Conservation (phyloP, 2,888 invertebrate genomes). For the Nemurella pictetii region DNA sequence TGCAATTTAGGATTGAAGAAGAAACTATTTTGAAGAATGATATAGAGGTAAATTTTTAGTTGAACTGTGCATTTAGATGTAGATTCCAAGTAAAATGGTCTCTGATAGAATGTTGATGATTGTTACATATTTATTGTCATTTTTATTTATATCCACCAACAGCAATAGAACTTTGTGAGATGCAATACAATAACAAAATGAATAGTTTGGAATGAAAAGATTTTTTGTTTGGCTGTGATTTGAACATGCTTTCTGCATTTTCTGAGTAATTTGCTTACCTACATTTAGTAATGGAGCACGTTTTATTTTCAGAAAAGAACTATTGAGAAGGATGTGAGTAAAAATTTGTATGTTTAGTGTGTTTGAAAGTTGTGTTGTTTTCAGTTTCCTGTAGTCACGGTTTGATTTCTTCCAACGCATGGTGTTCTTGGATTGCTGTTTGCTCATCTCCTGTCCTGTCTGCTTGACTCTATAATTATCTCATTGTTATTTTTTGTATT, state of each 20-base stretch:
- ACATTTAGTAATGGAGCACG: neutral
- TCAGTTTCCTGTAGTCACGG: neutral
- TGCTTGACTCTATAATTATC: neutral
- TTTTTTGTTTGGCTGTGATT: neutral
- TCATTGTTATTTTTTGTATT: neutral
- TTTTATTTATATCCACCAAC: neutral
- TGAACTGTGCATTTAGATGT: neutral
- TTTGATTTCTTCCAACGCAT: conserved; percentile 53
- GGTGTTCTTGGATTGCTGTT: conserved; percentile 56
- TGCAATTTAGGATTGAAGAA: conserved; percentile 89
- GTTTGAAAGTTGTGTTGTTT: conserved; percentile 11
- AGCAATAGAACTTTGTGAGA: neutral
- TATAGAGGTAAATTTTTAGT: conserved; percentile 66
- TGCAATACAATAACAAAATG: conserved; percentile 31
- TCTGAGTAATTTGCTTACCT: neutral
- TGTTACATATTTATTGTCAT: neutral
- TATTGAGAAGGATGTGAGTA: conserved; percentile 58
- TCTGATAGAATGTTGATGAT: neutral
- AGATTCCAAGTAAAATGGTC: neutral
- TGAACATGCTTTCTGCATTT: neutral
- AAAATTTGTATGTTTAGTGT: neutral
- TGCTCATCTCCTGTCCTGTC: conserved; percentile 52
- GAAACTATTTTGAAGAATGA: conserved; percentile 87
- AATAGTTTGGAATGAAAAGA: neutral
- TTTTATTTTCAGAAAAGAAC: conserved; percentile 55